Evolutionary conservation across 2,797 vertebrate genomes (phyloP).

Genomic region (Gouania willdenowi): DNA sequence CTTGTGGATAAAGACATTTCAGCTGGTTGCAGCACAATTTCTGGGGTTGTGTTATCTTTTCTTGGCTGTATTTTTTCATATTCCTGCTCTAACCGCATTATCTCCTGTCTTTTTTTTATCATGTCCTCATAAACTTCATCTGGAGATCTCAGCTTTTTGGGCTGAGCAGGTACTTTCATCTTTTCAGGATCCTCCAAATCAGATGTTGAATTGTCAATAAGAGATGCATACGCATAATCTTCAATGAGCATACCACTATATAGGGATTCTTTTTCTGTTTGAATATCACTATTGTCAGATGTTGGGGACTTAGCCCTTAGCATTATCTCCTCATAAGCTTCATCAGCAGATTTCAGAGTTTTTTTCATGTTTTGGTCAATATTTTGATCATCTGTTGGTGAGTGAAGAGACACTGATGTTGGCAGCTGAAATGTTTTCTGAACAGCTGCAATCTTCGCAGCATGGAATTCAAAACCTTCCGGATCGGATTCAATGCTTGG

Average conservation of each 20-base stretch:
- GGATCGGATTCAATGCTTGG: conserved; percentile 96
- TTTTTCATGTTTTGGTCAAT: conserved; percentile 68
- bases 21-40: conserved; percentile 83
- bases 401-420: conserved; percentile 87
- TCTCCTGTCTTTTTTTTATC: conserved; percentile 82
- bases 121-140: conserved; percentile 89
- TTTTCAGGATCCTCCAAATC: conserved; percentile 72
- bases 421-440: conserved; percentile 94
- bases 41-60: conserved; percentile 75
- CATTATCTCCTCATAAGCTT: conserved; percentile 94
- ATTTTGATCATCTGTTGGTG: conserved; percentile 86
- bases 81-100: conserved; percentile 84
- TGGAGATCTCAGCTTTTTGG: conserved; percentile 80
- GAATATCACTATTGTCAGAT: conserved; percentile 73
- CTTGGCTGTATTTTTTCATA: conserved; percentile 78
- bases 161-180: conserved; percentile 77
- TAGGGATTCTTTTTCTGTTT: conserved; percentile 87
- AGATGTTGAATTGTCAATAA: conserved; percentile 82
- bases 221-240: conserved; percentile 93
- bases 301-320: conserved; percentile 85
- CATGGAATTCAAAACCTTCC: conserved; percentile 93
- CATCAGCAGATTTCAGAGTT: conserved; percentile 86
- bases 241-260: conserved; percentile 96
- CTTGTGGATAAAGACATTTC: conserved; percentile 78
- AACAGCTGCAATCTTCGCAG: conserved; percentile 90